phyloP scores from a whole-genome alignment of 2,113 vertebrate genomes.

The Cyanocitta stelleri region DNA sequence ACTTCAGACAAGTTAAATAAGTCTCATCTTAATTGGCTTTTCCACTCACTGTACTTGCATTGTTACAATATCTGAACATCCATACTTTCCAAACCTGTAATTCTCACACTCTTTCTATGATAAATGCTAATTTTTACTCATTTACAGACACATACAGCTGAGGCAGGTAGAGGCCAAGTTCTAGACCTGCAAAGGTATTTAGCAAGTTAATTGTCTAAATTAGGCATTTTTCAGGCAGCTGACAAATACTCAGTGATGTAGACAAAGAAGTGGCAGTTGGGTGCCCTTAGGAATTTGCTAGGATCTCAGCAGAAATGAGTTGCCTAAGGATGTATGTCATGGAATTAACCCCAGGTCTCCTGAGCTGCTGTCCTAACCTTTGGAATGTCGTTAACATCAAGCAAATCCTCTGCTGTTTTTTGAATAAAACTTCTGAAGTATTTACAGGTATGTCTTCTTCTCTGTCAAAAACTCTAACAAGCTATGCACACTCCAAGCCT shows the following conservation, averaged over 20 bases:
- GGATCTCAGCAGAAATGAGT: conserved; percentile 10
- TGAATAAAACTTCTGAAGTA: conserved; percentile 22
- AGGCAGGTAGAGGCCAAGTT: neutral
- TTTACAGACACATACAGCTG: neutral
- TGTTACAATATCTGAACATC: neutral
- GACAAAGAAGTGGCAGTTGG: conserved; percentile 6
- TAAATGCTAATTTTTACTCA: neutral
- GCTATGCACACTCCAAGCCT: neutral
- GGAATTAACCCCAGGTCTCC: conserved; percentile 34
- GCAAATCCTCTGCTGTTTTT: conserved; percentile 14
- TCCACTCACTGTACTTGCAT: neutral
- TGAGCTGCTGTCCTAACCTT: conserved; percentile 13
- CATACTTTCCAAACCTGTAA: neutral
- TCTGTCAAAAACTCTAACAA: conserved; percentile 13
- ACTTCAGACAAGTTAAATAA: neutral
- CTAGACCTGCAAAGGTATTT: neutral
- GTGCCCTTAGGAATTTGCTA: conserved; percentile 15
- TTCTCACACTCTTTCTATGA: neutral
- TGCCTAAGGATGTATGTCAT: neutral
- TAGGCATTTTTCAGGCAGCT: neutral
- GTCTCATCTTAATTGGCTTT: neutral
- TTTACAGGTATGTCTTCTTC: conserved; percentile 8
- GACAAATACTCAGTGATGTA: neutral
- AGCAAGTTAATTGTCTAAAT: neutral
- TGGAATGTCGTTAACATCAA: conserved; percentile 16